A percentile compares a stretch with the other conserved stretches of the same genome.
Evolutionary conservation across 2,113 vertebrate genomes (phyloP).

Genomic region (Zapus hudsonius): DNA sequence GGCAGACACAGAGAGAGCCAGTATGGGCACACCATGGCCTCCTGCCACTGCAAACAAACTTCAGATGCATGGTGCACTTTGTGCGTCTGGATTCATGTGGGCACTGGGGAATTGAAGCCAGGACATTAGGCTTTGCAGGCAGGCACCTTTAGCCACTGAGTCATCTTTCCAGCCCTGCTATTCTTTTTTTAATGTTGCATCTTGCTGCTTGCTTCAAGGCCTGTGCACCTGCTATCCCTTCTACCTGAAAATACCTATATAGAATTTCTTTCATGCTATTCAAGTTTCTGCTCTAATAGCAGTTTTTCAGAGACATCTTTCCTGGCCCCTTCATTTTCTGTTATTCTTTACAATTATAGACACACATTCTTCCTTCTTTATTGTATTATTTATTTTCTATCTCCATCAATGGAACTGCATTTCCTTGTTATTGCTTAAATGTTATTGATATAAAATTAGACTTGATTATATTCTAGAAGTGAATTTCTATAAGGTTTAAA

Average conservation of each 20-base stretch:
- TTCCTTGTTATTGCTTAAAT: background rate
- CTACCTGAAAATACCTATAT: background rate
- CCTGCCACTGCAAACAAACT: no score
- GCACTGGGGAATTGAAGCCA: no score
- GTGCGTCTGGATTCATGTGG: no score
- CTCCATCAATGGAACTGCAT: background rate
- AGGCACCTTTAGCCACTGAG: no score
- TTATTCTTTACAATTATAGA: background rate
- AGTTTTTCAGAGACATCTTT: background rate
- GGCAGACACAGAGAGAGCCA: no score
- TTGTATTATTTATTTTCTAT: background rate
- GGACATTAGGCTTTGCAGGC: no score
- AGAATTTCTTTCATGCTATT: background rate
- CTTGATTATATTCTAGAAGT: background rate
- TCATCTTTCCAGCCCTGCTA: no score
- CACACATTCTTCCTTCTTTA: background rate
- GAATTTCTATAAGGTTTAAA: constrained; percentile 2
- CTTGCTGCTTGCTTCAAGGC: background rate
- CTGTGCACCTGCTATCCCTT: background rate
- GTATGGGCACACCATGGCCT: no score
- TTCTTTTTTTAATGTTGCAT: no score
- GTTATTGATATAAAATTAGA: no score
- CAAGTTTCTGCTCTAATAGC: background rate
- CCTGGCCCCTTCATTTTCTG: background rate
- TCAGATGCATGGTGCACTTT: no score